Evolutionary conservation across 2,797 vertebrate species (phyloP).

Genomic region (Masticophis lateralis): DNA sequence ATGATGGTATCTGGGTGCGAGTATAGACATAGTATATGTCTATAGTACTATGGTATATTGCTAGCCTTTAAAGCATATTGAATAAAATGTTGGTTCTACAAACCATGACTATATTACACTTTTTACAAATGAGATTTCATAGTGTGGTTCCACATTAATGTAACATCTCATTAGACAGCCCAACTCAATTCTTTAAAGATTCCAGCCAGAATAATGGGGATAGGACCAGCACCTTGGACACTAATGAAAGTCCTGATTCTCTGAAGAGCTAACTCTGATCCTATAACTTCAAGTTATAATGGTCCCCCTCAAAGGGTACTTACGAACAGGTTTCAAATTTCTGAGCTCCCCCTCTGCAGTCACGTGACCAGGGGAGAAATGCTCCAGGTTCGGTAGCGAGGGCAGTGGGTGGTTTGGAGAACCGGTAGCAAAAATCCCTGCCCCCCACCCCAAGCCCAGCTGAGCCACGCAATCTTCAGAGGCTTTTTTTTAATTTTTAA

Average conservation of each 20-base stretch:
- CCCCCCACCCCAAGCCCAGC: too few relatives aligned
- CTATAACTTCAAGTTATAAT: background rate
- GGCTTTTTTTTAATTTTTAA: too few relatives aligned
- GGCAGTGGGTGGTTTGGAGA: too few relatives aligned
- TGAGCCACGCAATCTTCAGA: too few relatives aligned
- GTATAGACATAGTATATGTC: background rate
- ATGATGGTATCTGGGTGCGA: background rate
- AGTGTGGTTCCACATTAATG: background rate
- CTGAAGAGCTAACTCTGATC: background rate
- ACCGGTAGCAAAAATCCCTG: too few relatives aligned
- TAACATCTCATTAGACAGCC: too few relatives aligned
- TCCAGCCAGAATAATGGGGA: background rate
- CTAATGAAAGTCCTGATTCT: background rate
- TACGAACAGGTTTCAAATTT: background rate
- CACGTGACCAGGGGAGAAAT: background rate
- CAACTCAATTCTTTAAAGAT: too few relatives aligned
- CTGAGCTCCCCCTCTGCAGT: background rate
- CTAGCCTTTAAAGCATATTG: background rate
- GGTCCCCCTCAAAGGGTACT: background rate
- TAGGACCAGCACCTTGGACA: background rate
- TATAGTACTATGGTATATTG: background rate
- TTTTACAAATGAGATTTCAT: background rate
- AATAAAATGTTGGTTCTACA: background rate
- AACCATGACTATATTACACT: background rate
- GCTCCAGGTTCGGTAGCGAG: too few relatives aligned